Percentiles rank a stretch among this genome's conserved stretches.
phyloP scores from a whole-genome alignment of 2,888 invertebrate genomes.

The Archaeoteleia sp. region DNA sequence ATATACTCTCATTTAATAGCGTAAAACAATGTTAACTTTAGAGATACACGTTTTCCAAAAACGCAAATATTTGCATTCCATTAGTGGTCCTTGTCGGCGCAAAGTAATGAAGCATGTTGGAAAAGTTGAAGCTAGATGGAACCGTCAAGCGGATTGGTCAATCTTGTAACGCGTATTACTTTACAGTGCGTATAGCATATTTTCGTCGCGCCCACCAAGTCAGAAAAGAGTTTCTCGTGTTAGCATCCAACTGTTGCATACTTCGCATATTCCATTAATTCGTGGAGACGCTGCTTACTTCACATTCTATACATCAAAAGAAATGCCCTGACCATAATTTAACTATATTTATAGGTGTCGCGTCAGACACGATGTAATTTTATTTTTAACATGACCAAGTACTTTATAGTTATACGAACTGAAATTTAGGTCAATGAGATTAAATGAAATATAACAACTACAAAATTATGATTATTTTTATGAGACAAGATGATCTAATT shows the following conservation, averaged over 20 bases:
- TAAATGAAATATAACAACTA: no score
- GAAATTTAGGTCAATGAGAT: no score
- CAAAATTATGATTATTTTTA: no score
- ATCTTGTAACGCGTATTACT: slow-evolving; percentile 2
- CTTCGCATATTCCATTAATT: slow-evolving; percentile 30
- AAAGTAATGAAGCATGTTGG: slow-evolving; percentile 8
- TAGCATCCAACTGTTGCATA: slow-evolving; percentile 27
- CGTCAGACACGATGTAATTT: no score
- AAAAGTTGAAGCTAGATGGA: slow-evolving; percentile 1
- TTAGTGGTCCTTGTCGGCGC: slow-evolving; percentile 2
- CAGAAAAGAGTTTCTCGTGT: slow-evolving; percentile 6
- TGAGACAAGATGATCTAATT: no score
- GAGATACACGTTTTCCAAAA: neutral
- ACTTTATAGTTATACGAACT: no score
- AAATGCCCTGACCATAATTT: neutral
- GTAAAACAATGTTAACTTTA: no score
- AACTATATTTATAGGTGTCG: no score
- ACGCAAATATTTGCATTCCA: slow-evolving; percentile 13
- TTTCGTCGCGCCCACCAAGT: neutral
- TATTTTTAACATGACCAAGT: no score
- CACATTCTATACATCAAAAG: neutral
- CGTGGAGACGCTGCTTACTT: slow-evolving; percentile 5
- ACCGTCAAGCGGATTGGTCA: slow-evolving; percentile 6
- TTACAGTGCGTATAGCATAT: neutral
- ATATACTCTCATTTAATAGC: no score